A percentile compares a stretch with the other conserved stretches of the same genome.
Conservation (phyloP, 1,140 invertebrate species). For the Pectinophora gossypiella region DNA sequence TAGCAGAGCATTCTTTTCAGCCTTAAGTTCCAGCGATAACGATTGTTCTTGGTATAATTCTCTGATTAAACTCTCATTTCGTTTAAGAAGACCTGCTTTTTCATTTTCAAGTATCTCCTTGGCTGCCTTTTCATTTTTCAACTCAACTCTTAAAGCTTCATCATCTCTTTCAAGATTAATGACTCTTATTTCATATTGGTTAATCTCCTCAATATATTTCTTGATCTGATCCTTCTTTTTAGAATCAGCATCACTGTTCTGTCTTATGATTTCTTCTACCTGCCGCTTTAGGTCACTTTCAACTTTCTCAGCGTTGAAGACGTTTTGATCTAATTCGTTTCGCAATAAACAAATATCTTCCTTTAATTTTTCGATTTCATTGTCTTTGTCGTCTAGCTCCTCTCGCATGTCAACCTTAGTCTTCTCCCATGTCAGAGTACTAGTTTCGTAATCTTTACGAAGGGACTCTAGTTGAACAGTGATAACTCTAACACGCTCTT, state of each 20-base stretch:
- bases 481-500: slow-evolving; percentile 16
- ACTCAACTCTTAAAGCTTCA: background rate
- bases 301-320: background rate
- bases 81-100: background rate
- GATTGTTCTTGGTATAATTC: background rate
- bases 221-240: background rate
- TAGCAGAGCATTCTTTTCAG: background rate
- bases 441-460: slow-evolving; percentile 27
- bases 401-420: slow-evolving; percentile 18
- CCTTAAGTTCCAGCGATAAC: background rate
- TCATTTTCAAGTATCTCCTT: background rate
- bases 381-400: slow-evolving; percentile 17
- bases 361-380: background rate
- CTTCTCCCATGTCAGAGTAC: slow-evolving; percentile 21
- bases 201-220: background rate
- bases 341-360: background rate
- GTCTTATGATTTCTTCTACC: background rate
- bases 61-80: background rate
- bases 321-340: background rate
- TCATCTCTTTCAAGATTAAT: background rate
- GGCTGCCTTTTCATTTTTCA: background rate
- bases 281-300: background rate
- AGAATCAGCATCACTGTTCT: background rate
- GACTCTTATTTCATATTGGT: background rate
- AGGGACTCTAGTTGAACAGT: slow-evolving; percentile 18